Conservation (phyloP, 2,888 invertebrate species). For the Ethmia dodecea region DNA sequence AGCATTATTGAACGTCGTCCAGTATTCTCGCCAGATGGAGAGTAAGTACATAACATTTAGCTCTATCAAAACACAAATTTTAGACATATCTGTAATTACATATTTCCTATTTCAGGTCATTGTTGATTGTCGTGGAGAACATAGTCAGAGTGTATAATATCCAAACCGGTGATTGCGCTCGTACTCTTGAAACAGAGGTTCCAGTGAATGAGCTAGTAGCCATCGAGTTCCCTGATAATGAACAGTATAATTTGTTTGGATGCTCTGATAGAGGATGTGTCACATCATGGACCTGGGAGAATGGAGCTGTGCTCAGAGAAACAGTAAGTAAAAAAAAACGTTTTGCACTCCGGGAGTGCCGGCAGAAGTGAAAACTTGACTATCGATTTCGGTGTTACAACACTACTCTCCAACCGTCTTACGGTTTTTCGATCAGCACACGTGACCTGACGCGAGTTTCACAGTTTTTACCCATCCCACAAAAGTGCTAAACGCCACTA, state of each 20-base stretch:
- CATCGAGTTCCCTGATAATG: conserved; percentile 57
- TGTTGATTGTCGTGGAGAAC: conserved; percentile 64
- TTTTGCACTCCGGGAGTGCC: too few relatives aligned
- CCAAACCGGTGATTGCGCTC: conserved; percentile 59
- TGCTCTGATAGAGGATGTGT: conserved; percentile 56
- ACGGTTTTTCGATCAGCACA: too few relatives aligned
- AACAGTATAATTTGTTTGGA: conserved; percentile 60
- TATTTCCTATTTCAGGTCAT: conserved; percentile 41
- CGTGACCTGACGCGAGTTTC: too few relatives aligned
- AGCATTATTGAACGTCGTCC: conserved; percentile 66
- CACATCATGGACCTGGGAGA: conserved; percentile 69
- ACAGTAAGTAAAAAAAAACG: conserved; percentile 49
- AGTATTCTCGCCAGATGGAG: conserved; percentile 67
- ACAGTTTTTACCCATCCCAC: too few relatives aligned
- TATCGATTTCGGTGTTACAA: too few relatives aligned
- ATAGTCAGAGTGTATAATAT: conserved; percentile 62
- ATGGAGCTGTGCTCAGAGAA: conserved; percentile 65
- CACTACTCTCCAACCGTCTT: too few relatives aligned
- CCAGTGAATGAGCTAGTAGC: conserved; percentile 44
- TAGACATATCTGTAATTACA: not conserved
- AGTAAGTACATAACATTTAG: conserved; percentile 39
- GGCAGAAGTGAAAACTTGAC: too few relatives aligned
- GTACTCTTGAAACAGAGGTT: conserved; percentile 57
- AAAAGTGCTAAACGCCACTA: too few relatives aligned
- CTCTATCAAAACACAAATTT: not conserved